Evolutionary conservation across 2,113 vertebrate species (phyloP).

Genomic region (Sylvilagus bachmani): DNA sequence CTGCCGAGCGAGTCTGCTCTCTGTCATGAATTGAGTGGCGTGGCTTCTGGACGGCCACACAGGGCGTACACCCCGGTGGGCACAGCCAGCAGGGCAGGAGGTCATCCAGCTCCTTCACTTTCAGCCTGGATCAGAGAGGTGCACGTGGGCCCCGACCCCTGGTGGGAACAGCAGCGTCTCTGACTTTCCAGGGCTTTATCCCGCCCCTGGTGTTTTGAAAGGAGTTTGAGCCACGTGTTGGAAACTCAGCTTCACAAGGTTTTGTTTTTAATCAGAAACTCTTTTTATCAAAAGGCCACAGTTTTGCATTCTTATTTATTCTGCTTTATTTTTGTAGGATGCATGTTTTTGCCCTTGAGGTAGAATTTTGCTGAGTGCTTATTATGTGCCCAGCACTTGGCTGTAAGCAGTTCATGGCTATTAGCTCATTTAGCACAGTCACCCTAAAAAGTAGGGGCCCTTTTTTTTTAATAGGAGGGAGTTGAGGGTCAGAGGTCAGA

Average conservation of each 20-base stretch:
- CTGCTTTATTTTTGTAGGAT: conserved; percentile 56
- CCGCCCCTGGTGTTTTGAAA: background rate
- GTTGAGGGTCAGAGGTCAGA: background rate
- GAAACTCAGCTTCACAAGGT: background rate
- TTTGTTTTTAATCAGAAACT: conserved; percentile 17
- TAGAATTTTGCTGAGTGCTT: background rate
- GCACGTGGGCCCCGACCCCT: background rate
- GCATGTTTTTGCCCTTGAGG: conserved; percentile 40
- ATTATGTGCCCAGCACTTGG: background rate
- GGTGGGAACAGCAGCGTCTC: background rate
- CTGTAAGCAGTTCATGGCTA: background rate
- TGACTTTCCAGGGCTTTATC: background rate
- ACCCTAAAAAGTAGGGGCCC: background rate
- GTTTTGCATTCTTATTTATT: background rate
- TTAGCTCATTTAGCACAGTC: conserved; percentile 13
- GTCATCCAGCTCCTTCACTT: background rate
- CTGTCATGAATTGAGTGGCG: background rate
- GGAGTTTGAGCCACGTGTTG: background rate
- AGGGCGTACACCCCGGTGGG: background rate
- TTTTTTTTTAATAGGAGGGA: background rate
- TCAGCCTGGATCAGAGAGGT: background rate
- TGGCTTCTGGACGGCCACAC: background rate
- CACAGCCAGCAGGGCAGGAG: background rate
- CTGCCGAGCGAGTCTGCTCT: background rate
- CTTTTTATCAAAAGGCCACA: conserved; percentile 33